Conservation (phyloP, 2,797 vertebrate genomes). For the Anomalospiza imberbis region DNA sequence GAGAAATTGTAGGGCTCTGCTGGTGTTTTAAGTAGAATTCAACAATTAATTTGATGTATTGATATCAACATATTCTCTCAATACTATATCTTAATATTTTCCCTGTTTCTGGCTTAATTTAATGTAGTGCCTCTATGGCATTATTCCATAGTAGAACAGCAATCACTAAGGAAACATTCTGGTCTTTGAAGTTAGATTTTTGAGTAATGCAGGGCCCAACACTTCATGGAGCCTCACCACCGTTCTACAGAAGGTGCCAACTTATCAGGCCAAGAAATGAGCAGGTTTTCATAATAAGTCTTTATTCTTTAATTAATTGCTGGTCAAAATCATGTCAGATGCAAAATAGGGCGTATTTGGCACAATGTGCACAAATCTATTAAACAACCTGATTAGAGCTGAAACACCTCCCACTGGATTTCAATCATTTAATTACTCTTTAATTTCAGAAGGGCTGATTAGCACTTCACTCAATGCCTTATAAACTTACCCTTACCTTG, state of each 20-base stretch:
- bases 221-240: neutral
- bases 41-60: neutral
- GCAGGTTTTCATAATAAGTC: neutral
- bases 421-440: neutral
- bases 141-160: neutral
- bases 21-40: neutral
- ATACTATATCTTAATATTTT: neutral
- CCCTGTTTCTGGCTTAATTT: neutral
- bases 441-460: neutral
- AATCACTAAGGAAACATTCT: neutral
- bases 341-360: neutral
- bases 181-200: neutral
- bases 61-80: neutral
- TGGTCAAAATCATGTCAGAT: neutral
- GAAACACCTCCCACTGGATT: neutral
- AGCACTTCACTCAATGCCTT: neutral
- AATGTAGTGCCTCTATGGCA: neutral
- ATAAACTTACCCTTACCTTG: conserved; percentile 4
- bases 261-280: neutral
- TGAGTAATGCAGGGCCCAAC: neutral
- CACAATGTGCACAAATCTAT: neutral
- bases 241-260: neutral
- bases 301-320: neutral
- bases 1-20: neutral
- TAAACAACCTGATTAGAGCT: neutral